Evolutionary conservation across 1,140 invertebrate genomes (phyloP).

Genomic region (Stratiolaelaps scimitus): DNA sequence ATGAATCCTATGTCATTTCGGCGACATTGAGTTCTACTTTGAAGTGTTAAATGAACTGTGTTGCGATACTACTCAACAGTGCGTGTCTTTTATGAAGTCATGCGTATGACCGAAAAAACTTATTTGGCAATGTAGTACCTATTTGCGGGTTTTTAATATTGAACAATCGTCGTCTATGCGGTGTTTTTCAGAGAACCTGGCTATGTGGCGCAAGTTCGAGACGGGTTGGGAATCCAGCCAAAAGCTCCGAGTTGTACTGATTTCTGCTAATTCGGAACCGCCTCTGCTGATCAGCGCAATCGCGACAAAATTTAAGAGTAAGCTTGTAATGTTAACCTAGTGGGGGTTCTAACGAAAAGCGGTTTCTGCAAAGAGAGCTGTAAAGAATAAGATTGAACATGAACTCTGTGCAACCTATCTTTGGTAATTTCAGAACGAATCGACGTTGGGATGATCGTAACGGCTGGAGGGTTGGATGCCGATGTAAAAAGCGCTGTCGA

Average conservation of each 20-base stretch:
- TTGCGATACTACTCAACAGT: too few relatives aligned
- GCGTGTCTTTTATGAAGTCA: too few relatives aligned
- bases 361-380: background rate
- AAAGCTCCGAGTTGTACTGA: background rate
- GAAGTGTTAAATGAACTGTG: too few relatives aligned
- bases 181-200: slow-evolving; percentile 5
- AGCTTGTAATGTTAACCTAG: too few relatives aligned
- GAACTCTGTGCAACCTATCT: too few relatives aligned
- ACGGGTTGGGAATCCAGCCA: background rate
- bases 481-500: background rate
- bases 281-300: slow-evolving; percentile 1
- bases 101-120: too few relatives aligned
- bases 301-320: background rate
- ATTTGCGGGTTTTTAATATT: too few relatives aligned
- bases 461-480: background rate
- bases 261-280: background rate
- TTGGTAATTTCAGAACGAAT: background rate
- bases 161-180: too few relatives aligned
- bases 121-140: too few relatives aligned
- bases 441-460: slow-evolving; percentile 7
- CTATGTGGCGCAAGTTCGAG: background rate
- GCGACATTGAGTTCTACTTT: too few relatives aligned
- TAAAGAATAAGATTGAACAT: too few relatives aligned
- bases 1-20: too few relatives aligned
- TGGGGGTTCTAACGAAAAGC: background rate